Conservation (phyloP, 2,888 invertebrate genomes). For the Andrena minutula region DNA sequence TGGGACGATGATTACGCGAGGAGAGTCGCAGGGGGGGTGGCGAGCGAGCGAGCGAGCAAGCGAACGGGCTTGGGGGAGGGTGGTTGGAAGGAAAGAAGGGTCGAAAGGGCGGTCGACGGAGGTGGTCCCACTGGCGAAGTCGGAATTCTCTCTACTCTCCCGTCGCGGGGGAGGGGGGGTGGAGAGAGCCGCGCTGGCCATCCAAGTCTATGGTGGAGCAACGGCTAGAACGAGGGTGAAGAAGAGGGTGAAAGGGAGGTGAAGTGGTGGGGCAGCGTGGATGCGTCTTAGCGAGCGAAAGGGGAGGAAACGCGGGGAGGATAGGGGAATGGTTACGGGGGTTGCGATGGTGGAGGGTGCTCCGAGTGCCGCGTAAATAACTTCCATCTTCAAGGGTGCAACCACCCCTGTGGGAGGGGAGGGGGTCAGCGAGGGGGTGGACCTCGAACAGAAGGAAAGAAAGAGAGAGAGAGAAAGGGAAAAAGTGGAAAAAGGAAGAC, state of each 20-base stretch:
- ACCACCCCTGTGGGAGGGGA: slow-evolving; percentile 54
- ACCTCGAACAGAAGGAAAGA: slow-evolving; percentile 36
- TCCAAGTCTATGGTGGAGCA: slow-evolving; percentile 59
- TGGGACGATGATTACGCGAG: slow-evolving; percentile 75
- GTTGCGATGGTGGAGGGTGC: slow-evolving; percentile 72
- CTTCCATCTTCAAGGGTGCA: slow-evolving; percentile 77
- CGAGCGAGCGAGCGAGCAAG: slow-evolving; percentile 3
- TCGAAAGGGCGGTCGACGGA: slow-evolving; percentile 50
- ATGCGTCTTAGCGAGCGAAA: slow-evolving; percentile 66
- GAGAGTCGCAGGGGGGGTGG: slow-evolving; percentile 37
- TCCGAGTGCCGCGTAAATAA: slow-evolving; percentile 77
- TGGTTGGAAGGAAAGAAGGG: slow-evolving; percentile 15
- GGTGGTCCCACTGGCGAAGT: slow-evolving; percentile 58
- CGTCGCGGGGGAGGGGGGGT: slow-evolving; percentile 8
- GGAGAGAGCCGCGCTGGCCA: slow-evolving; percentile 55
- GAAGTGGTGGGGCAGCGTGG: slow-evolving; percentile 46
- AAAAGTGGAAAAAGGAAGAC: slow-evolving; percentile 59
- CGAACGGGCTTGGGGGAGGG: slow-evolving; percentile 2
- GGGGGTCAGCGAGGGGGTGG: slow-evolving; percentile 38
- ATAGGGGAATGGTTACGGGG: slow-evolving; percentile 61
- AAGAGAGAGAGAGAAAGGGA: slow-evolving; percentile 35
- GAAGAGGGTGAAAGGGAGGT: slow-evolving; percentile 30
- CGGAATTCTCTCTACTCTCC: slow-evolving; percentile 59
- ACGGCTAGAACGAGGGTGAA: slow-evolving; percentile 55
- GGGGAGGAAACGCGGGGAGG: slow-evolving; percentile 49